A percentile compares a stretch with the other conserved stretches of the same genome.
phyloP scores from a whole-genome alignment of 1,140 invertebrate species.

The Zeugodacus cucurbitae region DNA sequence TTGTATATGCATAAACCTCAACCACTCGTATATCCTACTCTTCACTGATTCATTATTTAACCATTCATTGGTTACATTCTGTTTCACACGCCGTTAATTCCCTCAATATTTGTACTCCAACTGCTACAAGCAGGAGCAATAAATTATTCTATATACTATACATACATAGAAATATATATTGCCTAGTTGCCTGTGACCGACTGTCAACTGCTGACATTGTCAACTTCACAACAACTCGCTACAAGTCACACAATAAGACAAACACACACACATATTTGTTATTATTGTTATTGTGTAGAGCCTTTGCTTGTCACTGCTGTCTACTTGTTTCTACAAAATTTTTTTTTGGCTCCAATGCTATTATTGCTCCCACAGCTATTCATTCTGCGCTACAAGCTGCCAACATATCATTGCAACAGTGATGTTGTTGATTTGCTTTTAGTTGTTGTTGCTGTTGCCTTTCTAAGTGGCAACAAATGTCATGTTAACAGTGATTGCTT shows the following conservation, averaged over 20 bases:
- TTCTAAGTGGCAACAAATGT: conserved; percentile 30
- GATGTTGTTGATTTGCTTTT: neutral
- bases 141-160: neutral
- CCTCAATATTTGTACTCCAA: neutral
- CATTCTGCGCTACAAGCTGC: neutral
- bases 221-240: neutral
- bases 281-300: neutral
- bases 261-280: neutral
- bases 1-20: neutral
- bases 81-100: neutral
- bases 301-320: neutral
- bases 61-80: neutral
- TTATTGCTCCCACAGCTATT: conserved; percentile 20
- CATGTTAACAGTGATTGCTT: conserved; percentile 20
- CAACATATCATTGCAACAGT: neutral
- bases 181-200: conserved; percentile 7
- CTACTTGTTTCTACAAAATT: neutral
- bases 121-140: neutral
- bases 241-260: neutral
- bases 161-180: neutral
- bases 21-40: neutral
- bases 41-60: neutral
- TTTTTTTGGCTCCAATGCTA: neutral
- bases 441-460: neutral
- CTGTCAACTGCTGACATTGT: neutral